These are phyloP conservation scores for Carassius auratus DNA, from an alignment of 2,113 vertebrate genomes.

Conservation along the genomic window DNA sequence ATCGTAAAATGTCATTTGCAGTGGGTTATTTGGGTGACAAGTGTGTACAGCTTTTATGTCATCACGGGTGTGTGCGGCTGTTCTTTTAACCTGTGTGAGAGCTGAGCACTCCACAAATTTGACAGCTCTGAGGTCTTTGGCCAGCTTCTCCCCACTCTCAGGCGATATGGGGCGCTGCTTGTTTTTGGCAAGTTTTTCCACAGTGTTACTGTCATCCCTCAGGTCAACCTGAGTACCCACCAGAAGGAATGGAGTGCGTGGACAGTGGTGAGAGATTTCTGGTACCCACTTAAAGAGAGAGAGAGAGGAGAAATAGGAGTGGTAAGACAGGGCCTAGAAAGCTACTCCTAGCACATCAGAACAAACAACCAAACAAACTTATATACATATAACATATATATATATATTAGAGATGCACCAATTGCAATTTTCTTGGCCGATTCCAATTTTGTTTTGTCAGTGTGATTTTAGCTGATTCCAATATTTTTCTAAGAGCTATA, in stretches of 20 bases:
- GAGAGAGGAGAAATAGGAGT: too few relatives aligned
- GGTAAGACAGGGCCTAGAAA: not conserved
- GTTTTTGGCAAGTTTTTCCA: constrained; percentile 98
- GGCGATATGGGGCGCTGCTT: constrained; percentile 94
- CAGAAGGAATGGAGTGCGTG: constrained; percentile 95
- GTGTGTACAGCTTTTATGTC: not conserved
- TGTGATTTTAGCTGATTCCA: too few relatives aligned
- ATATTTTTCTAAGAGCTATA: too few relatives aligned
- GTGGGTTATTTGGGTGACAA: not conserved
- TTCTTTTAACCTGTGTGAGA: constrained; percentile 75
- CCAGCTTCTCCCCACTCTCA: constrained; percentile 93
- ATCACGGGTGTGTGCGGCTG: not conserved
- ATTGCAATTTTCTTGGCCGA: too few relatives aligned
- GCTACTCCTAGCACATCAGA: too few relatives aligned
- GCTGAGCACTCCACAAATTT: constrained; percentile 96
- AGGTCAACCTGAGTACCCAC: constrained; percentile 97
- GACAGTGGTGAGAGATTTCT: constrained; percentile 98
- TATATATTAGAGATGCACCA: too few relatives aligned
- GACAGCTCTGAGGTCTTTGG: constrained; percentile 91
- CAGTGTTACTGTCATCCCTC: constrained; percentile 92
- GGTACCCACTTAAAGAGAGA: constrained; percentile 88
- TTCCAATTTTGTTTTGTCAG: too few relatives aligned
- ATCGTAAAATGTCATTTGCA: not conserved
- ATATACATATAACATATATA: too few relatives aligned
- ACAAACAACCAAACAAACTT: too few relatives aligned